These are phyloP conservation scores for Pagrus major DNA, from an alignment of 2,113 vertebrate genomes.

Conservation along the genomic window DNA sequence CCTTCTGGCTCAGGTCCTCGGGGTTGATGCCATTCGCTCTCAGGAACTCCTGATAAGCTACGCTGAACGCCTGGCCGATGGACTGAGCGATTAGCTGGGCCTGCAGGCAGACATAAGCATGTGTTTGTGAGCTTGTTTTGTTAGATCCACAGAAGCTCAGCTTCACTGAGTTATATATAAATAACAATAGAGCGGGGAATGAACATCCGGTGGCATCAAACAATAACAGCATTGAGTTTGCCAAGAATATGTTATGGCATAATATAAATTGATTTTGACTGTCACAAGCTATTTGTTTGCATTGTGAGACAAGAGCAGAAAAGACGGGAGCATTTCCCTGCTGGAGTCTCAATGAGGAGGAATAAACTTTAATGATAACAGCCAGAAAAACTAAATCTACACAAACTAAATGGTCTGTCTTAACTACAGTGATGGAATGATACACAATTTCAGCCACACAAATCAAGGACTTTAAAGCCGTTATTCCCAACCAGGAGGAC, in stretches of 20 bases:
- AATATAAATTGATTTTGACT: conserved; percentile 34
- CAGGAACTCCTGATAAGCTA: conserved; percentile 98
- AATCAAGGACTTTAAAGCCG: not conserved
- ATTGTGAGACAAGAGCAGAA: not conserved
- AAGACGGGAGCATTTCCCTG: not conserved
- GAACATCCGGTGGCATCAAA: conserved; percentile 8
- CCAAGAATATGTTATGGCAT: conserved; percentile 22
- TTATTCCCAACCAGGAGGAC: not conserved
- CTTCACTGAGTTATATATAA: conserved; percentile 6
- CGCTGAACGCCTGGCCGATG: conserved; percentile 98
- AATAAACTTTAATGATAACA: conserved; percentile 3
- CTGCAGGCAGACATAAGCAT: conserved; percentile 73
- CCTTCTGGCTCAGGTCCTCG: conserved; percentile 98
- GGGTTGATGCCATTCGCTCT: conserved; percentile 98
- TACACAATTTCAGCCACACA: not conserved
- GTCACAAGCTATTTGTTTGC: conserved; percentile 20
- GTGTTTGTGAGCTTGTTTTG: not conserved
- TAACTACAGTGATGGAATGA: not conserved
- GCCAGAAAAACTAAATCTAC: not conserved
- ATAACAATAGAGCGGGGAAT: conserved; percentile 2
- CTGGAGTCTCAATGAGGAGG: not conserved
- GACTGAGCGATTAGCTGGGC: conserved; percentile 99
- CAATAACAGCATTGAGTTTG: not conserved
- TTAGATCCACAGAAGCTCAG: conserved; percentile 6
- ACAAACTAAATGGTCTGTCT: not conserved